phyloP scores from a whole-genome alignment of 2,888 invertebrate species.

The Thera obeliscata region DNA sequence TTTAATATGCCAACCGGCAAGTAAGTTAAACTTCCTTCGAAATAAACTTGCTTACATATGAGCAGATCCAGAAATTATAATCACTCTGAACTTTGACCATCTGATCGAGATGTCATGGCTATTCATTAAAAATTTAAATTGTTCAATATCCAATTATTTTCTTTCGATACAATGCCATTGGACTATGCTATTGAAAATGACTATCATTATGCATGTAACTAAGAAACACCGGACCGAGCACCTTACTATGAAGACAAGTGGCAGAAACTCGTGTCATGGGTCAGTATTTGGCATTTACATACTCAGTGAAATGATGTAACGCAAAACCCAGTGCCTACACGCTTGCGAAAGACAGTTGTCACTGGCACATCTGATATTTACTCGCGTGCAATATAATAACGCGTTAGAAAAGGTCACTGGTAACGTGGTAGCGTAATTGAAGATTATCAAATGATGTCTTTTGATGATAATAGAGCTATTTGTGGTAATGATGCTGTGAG shows the following conservation, averaged over 20 bases:
- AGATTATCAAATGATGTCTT: slow-evolving; percentile 58
- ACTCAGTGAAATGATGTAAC: slow-evolving; percentile 63
- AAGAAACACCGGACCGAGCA: slow-evolving; percentile 17
- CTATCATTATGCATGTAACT: slow-evolving; percentile 15
- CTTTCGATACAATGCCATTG: slow-evolving; percentile 17
- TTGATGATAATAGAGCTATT: slow-evolving; percentile 50
- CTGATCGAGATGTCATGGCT: slow-evolving; percentile 9
- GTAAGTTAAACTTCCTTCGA: not conserved
- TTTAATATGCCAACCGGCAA: not conserved
- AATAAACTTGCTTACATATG: not conserved
- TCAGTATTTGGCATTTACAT: slow-evolving; percentile 80
- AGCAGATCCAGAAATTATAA: slow-evolving; percentile 9
- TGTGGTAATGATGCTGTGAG: slow-evolving; percentile 39
- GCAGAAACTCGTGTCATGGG: slow-evolving; percentile 66
- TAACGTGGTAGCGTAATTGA: slow-evolving; percentile 56
- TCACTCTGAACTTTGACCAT: slow-evolving; percentile 25
- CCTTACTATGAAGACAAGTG: slow-evolving; percentile 57
- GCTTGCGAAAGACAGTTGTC: slow-evolving; percentile 69
- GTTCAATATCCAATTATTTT: slow-evolving; percentile 31
- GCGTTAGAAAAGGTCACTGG: slow-evolving; percentile 63
- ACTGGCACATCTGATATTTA: slow-evolving; percentile 63
- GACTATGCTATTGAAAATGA: slow-evolving; percentile 21
- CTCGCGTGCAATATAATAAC: slow-evolving; percentile 64
- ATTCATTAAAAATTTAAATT: slow-evolving; percentile 12
- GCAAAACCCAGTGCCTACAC: slow-evolving; percentile 43